These are phyloP conservation scores for Iguana delicatissima DNA, from an alignment of 2,797 vertebrate species.

Conservation along the genomic window DNA sequence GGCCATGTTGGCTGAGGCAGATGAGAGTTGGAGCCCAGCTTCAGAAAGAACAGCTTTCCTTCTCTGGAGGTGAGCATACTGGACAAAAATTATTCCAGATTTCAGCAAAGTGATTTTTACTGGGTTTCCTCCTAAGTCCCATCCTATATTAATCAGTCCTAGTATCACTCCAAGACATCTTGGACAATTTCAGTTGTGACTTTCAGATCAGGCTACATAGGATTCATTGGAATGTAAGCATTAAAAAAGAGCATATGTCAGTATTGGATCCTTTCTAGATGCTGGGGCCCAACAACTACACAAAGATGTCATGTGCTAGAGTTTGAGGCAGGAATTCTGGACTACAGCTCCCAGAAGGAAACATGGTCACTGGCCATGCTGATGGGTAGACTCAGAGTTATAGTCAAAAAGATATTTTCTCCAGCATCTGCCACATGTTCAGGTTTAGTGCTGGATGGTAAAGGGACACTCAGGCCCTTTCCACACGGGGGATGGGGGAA, in stretches of 20 bases:
- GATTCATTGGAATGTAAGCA: neutral
- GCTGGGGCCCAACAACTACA: neutral
- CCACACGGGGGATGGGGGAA: no score
- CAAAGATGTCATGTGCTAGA: no score
- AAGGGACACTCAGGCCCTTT: neutral
- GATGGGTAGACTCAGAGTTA: no score
- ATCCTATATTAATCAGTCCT: neutral
- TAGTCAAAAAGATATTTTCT: no score
- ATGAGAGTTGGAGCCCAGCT: neutral
- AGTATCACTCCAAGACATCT: neutral
- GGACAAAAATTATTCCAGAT: neutral
- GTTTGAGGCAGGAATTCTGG: no score
- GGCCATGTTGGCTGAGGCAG: neutral
- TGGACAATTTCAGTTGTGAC: neutral
- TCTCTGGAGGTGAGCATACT: neutral
- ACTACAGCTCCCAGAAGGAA: no score
- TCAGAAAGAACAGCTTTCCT: neutral
- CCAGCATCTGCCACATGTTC: neutral
- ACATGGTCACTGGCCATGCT: no score
- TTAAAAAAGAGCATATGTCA: neutral
- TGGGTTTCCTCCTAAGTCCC: neutral
- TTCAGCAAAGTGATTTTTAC: neutral
- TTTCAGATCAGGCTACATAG: neutral
- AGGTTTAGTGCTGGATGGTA: neutral
- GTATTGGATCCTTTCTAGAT: neutral